Conservation (phyloP, 1,140 invertebrate genomes). For the Bombus fervidus region DNA sequence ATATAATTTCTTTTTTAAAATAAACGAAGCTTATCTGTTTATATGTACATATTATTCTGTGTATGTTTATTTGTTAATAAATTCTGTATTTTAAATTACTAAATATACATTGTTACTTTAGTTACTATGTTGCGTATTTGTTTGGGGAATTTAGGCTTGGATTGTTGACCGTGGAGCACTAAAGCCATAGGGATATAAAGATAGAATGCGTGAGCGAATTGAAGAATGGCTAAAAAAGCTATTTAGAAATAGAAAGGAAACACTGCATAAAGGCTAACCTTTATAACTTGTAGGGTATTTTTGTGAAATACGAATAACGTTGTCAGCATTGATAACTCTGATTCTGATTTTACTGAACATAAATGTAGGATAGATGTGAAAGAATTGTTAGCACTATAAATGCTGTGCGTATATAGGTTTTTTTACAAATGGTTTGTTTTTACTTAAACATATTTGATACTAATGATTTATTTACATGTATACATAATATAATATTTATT, state of each 20-base stretch:
- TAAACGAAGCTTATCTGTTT: neutral
- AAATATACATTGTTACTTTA: neutral
- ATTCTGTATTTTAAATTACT: neutral
- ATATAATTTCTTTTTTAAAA: neutral
- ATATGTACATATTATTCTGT: neutral
- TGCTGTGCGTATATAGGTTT: neutral
- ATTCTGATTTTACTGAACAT: neutral
- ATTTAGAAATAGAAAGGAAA: too few species aligned
- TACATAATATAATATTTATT: neutral
- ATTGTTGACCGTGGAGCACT: too few species aligned
- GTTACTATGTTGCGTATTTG: neutral
- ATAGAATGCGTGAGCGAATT: too few species aligned
- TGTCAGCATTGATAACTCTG: slow-evolving; percentile 13
- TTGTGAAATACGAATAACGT: slow-evolving; percentile 2
- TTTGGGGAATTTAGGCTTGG: too few species aligned
- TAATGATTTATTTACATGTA: slow-evolving; percentile 7
- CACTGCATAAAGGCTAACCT: neutral
- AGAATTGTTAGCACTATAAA: neutral
- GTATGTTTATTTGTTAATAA: neutral
- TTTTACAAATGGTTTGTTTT: slow-evolving; percentile 21
- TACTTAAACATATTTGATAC: neutral
- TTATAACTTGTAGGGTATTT: slow-evolving; percentile 18
- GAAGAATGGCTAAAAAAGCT: too few species aligned
- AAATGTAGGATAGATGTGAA: neutral
- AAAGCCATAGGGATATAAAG: too few species aligned